phyloP scores from a whole-genome alignment of 2,888 invertebrate species.

The Clanis bilineata region DNA sequence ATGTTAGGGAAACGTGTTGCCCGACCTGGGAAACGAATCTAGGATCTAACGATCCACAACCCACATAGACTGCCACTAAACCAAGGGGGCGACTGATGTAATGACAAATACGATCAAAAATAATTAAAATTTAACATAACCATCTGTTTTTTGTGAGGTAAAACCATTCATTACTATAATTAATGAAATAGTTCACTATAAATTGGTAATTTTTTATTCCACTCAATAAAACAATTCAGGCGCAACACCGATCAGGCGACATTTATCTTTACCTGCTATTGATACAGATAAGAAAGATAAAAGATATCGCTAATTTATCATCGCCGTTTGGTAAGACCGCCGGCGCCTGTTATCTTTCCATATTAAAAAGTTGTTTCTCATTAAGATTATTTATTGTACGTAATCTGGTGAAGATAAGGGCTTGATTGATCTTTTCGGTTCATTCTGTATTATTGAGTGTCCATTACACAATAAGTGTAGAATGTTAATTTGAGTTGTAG shows the following conservation, averaged over 20 bases:
- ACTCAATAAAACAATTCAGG: neutral
- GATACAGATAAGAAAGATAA: slow-evolving; percentile 37
- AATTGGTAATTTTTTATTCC: neutral
- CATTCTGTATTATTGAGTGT: neutral
- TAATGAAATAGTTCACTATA: neutral
- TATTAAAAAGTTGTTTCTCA: neutral
- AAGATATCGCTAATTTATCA: slow-evolving; percentile 42
- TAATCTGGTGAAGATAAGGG: neutral
- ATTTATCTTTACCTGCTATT: slow-evolving; percentile 36
- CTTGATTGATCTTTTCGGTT: slow-evolving; percentile 4
- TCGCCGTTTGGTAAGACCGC: slow-evolving; percentile 42
- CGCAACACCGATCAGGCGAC: slow-evolving; percentile 15
- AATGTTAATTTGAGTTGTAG: neutral
- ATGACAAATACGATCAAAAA: no score
- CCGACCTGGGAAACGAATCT: no score
- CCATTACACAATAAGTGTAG: neutral
- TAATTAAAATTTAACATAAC: no score
- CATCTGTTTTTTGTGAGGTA: no score
- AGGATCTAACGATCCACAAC: no score
- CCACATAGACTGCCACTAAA: no score
- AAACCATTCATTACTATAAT: neutral
- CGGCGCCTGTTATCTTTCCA: slow-evolving; percentile 54
- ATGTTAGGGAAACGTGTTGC: no score
- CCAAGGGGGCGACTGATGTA: no score
- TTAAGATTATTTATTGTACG: neutral